Evolutionary conservation across 1,140 invertebrate genomes (phyloP).

Genomic region (Zaprionus vittiger): DNA sequence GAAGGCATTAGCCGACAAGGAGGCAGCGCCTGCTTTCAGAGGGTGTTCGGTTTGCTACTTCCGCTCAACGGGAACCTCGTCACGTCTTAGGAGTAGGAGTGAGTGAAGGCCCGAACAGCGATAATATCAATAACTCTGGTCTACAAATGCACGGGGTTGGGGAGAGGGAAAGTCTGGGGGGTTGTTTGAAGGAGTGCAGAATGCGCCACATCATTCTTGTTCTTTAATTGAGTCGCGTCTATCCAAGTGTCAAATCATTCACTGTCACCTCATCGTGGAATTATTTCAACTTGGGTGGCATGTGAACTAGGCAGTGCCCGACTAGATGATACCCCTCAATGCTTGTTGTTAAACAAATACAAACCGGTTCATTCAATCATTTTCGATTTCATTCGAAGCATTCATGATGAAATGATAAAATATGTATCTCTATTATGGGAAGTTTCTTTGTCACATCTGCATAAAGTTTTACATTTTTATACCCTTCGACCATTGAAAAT

Average conservation of each 20-base stretch:
- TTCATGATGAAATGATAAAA: not conserved
- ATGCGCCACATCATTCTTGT: not conserved
- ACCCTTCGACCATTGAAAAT: too few relatives aligned
- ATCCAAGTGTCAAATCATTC: slow-evolving; percentile 3
- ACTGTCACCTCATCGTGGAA: not conserved
- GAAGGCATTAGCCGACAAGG: slow-evolving; percentile 1
- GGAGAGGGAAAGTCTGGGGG: not conserved
- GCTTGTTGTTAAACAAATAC: too few relatives aligned
- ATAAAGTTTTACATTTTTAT: not conserved
- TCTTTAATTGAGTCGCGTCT: not conserved
- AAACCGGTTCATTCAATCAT: not conserved
- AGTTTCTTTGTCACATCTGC: not conserved
- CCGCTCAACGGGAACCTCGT: not conserved
- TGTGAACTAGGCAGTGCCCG: not conserved
- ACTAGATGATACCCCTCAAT: not conserved
- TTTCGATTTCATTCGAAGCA: not conserved
- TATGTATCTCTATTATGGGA: not conserved
- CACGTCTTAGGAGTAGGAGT: not conserved
- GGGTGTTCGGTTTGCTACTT: not conserved
- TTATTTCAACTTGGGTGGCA: not conserved
- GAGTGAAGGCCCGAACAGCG: not conserved
- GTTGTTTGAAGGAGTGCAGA: not conserved
- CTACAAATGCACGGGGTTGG: not conserved
- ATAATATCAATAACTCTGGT: not conserved
- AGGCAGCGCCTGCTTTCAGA: not conserved